These are phyloP conservation scores for Podabrus alpinus DNA, from an alignment of 2,888 invertebrate genomes.

Conservation along the genomic window DNA sequence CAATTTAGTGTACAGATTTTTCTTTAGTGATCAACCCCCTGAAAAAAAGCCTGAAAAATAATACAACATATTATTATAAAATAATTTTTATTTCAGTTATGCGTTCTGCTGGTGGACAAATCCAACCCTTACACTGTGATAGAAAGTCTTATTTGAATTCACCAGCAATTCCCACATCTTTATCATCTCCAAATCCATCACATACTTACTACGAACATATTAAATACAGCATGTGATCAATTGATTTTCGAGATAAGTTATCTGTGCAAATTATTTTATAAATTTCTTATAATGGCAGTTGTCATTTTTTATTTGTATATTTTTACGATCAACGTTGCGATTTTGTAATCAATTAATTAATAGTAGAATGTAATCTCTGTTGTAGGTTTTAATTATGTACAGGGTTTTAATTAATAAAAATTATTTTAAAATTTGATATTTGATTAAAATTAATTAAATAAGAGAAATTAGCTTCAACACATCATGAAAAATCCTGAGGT, in stretches of 20 bases:
- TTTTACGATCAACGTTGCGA: not conserved
- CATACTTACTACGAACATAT: conserved; percentile 51
- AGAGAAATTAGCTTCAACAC: too few relatives aligned
- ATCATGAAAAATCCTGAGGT: too few relatives aligned
- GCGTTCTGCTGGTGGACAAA: conserved; percentile 46
- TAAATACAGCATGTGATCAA: conserved; percentile 34
- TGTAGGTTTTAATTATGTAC: not conserved
- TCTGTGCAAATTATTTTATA: not conserved
- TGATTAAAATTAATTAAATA: too few relatives aligned
- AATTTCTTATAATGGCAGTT: not conserved
- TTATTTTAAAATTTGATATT: not conserved
- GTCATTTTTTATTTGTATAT: not conserved
- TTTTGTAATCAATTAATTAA: not conserved
- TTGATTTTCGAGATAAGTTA: not conserved
- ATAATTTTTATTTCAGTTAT: conserved; percentile 46
- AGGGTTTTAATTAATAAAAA: not conserved
- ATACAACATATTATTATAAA: not conserved
- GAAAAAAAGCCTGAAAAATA: too few relatives aligned
- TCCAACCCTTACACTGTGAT: conserved; percentile 59
- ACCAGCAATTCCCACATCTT: conserved; percentile 52
- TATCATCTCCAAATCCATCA: conserved; percentile 57
- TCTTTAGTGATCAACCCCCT: too few relatives aligned
- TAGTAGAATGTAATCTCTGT: not conserved
- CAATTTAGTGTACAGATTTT: too few relatives aligned
- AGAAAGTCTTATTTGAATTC: conserved; percentile 63